Base-by-base conservation (phyloP, 2,797 vertebrate species). In the Enteromius mattozi region DNA sequence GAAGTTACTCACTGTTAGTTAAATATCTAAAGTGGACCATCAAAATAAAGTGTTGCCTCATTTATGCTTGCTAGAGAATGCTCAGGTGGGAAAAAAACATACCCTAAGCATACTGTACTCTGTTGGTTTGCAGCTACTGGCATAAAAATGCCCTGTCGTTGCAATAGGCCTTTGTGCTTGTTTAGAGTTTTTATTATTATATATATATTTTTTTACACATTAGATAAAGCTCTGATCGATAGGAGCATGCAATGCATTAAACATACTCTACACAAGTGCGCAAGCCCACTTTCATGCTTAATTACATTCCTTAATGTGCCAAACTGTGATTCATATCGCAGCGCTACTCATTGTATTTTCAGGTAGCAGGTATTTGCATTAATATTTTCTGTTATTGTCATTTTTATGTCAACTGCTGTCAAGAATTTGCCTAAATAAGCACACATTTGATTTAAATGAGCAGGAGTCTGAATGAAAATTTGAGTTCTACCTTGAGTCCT, bases 81-180 rank as follows among this genome's bases (percentile, higher is more conserved):
- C 45, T 19, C 17, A 5, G 27, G 33, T 49, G 70, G 6, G 24
- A 30, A 24, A 42, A 6, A 2, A 42, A 70, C 12, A 24, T 1
- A 5, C 5, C 40, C 40, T 42, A 42, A 42, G 10, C 40, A 42
- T 42, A 42, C 40, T 42, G 40, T 42, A 10, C 2, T 14, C 54
- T 78, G n/a, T 51, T 24, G 33, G 69, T 19, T 49, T 8, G 59
- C 21, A 82, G 40, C 33, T 74, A 59, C 69, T 72, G 24, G 80
- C 37, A 59, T 27, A n/a, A 12, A 59, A 70, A 42, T 42, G 66
- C 8, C 66, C 1, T 21, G 16, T 30, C 17, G 21, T 33, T 59
- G 27, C n/a, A 10, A 42, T 33, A 16, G 10, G 7, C 6, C 7
- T 16, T 14, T 78, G 19, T 59, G 71, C 45, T 33, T 51, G 8